phyloP scores from a whole-genome alignment of 1,140 invertebrate genomes.

The Heliconius melpomene region DNA sequence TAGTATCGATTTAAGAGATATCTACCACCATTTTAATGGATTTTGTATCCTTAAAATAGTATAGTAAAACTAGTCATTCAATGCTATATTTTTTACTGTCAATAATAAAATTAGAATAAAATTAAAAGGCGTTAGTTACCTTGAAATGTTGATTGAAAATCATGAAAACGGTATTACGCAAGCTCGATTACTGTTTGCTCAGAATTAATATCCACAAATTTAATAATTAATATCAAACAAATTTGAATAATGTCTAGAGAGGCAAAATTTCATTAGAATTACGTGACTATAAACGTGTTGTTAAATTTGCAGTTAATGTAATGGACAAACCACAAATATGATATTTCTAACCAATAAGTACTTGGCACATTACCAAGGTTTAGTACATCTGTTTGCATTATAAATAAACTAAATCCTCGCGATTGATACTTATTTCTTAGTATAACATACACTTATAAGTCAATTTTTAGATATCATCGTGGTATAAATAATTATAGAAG shows the following conservation, averaged over 20 bases:
- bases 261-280: neutral
- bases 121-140: neutral
- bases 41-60: too few relatives aligned
- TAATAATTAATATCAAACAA: neutral
- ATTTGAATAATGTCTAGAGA: neutral
- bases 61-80: too few relatives aligned
- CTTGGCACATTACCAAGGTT: slow-evolving; percentile 32
- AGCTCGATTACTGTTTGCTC: slow-evolving; percentile 2
- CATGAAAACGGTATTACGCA: slow-evolving; percentile 21
- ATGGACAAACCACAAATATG: slow-evolving; percentile 26
- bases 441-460: neutral
- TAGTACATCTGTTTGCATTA: slow-evolving; percentile 22
- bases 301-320: neutral
- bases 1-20: too few relatives aligned
- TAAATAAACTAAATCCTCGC: slow-evolving; percentile 18
- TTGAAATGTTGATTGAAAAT: neutral
- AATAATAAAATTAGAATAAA: too few relatives aligned
- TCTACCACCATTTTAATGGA: too few relatives aligned
- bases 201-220: slow-evolving; percentile 12
- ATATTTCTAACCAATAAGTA: slow-evolving; percentile 24
- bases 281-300: neutral
- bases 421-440: neutral
- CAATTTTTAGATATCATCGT: neutral
- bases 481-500: neutral
- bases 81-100: too few relatives aligned